Base-by-base conservation (phyloP, 2,797 vertebrate genomes). In the Anisognathus igniventris region DNA sequence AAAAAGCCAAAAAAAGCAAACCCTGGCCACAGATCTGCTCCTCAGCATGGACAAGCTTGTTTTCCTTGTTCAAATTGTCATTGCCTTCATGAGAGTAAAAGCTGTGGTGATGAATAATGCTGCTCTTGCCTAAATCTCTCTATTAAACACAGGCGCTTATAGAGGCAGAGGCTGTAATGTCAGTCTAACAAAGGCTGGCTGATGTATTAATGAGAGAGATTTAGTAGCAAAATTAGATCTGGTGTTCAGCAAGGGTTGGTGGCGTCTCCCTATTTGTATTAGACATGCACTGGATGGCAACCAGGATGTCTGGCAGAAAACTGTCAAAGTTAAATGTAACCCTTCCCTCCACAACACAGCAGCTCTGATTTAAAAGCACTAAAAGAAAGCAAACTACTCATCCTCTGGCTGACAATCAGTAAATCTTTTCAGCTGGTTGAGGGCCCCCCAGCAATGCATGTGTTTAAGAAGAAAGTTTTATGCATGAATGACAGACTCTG, bases 201-300 rank as follows among this genome's bases (percentile, higher is more conserved):
- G 39, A 85, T 51, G 64, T 21, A 81, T 37, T 73, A 87, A 88
- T 40, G 56, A 80, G 64, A 73, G 60, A 82, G 10, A 42, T n/a
- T 87, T 75, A 87, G 75, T 42, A 90, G 74, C 78, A 93, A 73
- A 94, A 92, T 91, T 42, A 92, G 60, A 95, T 51, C 86, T 73
- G 50, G 4, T 39, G 15, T 60, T 92, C 84, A 86, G 60, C 45
- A 71, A 61, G n/a, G 15, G 14, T 24, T 86, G 79, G 66, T 24
- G 24, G 35, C n/a, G 35, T 75, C 51, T 31, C 47, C 12, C 20
- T 54, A 0, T 35, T 33, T 61, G 17, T 6, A 10, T 53, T 28
- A 56, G 58, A 70, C 4, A 4, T 8, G 30, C 4, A 27, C 7
- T 45, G 2, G 5, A 1, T 68, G 48, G 70, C 56, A 79, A 31